phyloP scores from a whole-genome alignment of 1,140 invertebrate species.

The Plectrocnemia conspersa region DNA sequence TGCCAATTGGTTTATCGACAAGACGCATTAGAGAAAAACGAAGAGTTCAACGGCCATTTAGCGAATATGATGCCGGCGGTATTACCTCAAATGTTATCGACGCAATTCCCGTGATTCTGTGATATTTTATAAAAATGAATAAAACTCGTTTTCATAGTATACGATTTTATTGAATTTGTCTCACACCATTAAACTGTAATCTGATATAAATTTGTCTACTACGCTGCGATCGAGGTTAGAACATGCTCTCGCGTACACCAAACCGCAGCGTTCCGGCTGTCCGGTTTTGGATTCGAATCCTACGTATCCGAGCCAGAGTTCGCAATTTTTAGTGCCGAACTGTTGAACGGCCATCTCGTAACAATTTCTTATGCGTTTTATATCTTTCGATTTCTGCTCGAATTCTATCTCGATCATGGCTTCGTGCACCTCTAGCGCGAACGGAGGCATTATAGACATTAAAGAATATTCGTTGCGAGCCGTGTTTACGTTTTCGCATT shows the following conservation, averaged over 20 bases:
- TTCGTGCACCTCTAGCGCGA: slow-evolving; percentile 48
- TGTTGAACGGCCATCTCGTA: slow-evolving; percentile 48
- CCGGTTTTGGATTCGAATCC: slow-evolving; percentile 53
- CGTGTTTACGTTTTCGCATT: slow-evolving; percentile 41
- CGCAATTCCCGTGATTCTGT: too few species aligned
- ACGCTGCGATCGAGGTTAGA: slow-evolving; percentile 14
- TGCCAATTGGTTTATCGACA: too few species aligned
- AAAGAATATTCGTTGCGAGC: slow-evolving; percentile 46
- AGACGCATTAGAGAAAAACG: too few species aligned
- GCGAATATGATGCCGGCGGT: too few species aligned
- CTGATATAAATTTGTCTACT: slow-evolving; percentile 24
- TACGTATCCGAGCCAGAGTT: slow-evolving; percentile 58
- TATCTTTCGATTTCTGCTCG: slow-evolving; percentile 42
- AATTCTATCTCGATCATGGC: slow-evolving; percentile 53
- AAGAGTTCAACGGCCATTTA: too few species aligned
- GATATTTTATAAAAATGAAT: too few species aligned
- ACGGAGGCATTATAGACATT: slow-evolving; percentile 43
- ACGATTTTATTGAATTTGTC: too few species aligned
- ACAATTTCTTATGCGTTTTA: slow-evolving; percentile 43
- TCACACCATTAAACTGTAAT: slow-evolving; percentile 28
- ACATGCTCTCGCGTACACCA: slow-evolving; percentile 50
- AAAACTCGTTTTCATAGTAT: too few species aligned
- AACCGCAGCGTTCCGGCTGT: slow-evolving; percentile 42
- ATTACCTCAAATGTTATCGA: too few species aligned
- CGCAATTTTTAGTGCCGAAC: slow-evolving; percentile 50